Percentiles rank a stretch among this genome's conserved stretches.
Evolutionary conservation across 2,888 invertebrate species (phyloP).

Genomic region (Leptogaster cylindrica): DNA sequence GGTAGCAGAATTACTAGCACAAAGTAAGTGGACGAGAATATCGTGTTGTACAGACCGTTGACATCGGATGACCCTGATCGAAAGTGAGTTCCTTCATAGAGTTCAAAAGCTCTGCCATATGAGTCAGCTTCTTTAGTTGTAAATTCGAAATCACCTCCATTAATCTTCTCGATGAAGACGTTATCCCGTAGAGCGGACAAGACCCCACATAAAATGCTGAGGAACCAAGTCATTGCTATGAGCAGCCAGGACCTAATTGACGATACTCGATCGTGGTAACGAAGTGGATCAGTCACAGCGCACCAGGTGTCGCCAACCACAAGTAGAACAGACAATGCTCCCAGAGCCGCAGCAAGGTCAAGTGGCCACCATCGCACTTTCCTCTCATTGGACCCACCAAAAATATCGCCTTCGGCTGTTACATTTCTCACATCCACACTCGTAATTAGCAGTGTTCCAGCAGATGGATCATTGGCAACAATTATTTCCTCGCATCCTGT

Average conservation of each 20-base stretch:
- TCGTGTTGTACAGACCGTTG: conserved; percentile 51
- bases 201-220: conserved; percentile 60
- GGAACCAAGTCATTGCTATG: conserved; percentile 60
- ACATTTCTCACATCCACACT: conserved; percentile 54
- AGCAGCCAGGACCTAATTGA: conserved; percentile 60
- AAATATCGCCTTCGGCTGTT: not conserved
- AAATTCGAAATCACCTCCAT: conserved; percentile 52
- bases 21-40: conserved; percentile 59
- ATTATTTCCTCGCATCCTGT: conserved; percentile 40
- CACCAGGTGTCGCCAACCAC: conserved; percentile 67
- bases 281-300: conserved; percentile 67
- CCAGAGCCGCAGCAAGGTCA: conserved; percentile 60
- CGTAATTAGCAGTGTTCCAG: conserved; percentile 55
- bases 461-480: conserved; percentile 53
- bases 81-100: not conserved
- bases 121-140: conserved; percentile 50
- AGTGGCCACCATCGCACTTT: conserved; percentile 57
- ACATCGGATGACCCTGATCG: too few relatives aligned
- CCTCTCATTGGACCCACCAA: not conserved
- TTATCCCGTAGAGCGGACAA: conserved; percentile 60
- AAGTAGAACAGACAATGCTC: conserved; percentile 59
- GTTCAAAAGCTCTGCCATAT: conserved; percentile 51
- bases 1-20: conserved; percentile 60
- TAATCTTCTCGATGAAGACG: conserved; percentile 54
- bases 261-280: conserved; percentile 65